Conservation (phyloP, 53 echinoderm and acorn worm species). For the Henricia sp. region DNA sequence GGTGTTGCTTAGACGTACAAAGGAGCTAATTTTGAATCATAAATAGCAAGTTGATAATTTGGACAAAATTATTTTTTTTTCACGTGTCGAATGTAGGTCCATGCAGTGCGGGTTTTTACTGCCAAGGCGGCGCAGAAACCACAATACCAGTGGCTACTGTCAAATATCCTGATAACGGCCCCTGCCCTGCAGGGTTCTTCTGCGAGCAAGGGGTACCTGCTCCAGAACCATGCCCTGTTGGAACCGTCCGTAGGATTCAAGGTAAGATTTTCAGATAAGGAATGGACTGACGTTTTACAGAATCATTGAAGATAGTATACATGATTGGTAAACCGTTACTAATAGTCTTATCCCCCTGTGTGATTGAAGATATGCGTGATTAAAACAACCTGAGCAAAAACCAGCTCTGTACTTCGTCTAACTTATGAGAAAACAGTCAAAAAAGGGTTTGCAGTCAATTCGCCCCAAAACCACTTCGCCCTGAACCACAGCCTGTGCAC, state of each 20-base stretch:
- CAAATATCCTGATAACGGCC: conserved; percentile 83
- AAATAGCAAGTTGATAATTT: too few species aligned
- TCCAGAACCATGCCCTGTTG: conserved; percentile 83
- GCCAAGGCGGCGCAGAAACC: conserved; percentile 78
- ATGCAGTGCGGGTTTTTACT: conserved; percentile 89
- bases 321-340: too few species aligned
- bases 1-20: background rate
- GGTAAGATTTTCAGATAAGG: conserved; percentile 50
- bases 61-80: background rate
- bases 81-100: conserved; percentile 54
- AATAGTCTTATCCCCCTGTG: too few species aligned
- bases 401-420: too few species aligned
- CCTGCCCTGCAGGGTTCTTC: conserved; percentile 89
- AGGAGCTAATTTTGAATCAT: too few species aligned
- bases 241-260: conserved; percentile 81
- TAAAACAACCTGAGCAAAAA: too few species aligned
- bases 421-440: too few species aligned
- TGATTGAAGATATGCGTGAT: too few species aligned
- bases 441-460: too few species aligned
- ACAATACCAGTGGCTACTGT: conserved; percentile 70
- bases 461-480: too few species aligned
- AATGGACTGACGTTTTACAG: background rate
- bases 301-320: too few species aligned
- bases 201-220: conserved; percentile 91
- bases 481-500: too few species aligned